phyloP scores from a whole-genome alignment of 2,888 invertebrate species.

The Hipparchia sbordonii region DNA sequence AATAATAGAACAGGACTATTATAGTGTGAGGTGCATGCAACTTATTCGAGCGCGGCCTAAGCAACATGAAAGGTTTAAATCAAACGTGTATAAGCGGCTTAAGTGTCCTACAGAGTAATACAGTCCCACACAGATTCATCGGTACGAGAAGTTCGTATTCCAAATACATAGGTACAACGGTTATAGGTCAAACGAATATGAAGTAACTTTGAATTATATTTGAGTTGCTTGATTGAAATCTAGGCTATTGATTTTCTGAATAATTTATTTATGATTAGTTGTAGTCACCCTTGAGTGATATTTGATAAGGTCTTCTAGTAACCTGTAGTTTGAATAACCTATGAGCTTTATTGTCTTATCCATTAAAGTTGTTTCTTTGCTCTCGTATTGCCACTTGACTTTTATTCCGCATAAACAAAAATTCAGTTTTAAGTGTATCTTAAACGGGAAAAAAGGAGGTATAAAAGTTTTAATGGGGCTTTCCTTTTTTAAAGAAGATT shows the following conservation, averaged over 20 bases:
- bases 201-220: constrained; percentile 17
- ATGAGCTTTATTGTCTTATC: neutral
- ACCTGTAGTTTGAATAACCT: constrained; percentile 3
- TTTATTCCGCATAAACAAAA: neutral
- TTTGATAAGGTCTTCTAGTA: constrained; percentile 3
- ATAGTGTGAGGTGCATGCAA: neutral
- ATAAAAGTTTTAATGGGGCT: too few relatives aligned
- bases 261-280: neutral
- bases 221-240: neutral
- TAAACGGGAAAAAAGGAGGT: neutral
- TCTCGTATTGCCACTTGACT: neutral
- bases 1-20: neutral
- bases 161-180: neutral
- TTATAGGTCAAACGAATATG: neutral
- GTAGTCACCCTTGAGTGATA: constrained; percentile 1
- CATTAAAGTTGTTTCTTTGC: neutral
- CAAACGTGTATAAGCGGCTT: constrained; percentile 16
- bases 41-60: neutral
- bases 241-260: neutral
- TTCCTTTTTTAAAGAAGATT: too few relatives aligned
- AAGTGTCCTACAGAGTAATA: neutral
- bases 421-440: too few relatives aligned
- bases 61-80: constrained; percentile 5
- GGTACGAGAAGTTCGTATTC: neutral
- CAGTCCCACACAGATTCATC: constrained; percentile 15